Percentiles rank a stretch among this genome's conserved stretches.
These are phyloP conservation scores for Maniola hyperantus DNA, from an alignment of 2,888 invertebrate genomes.

Conservation along the genomic window DNA sequence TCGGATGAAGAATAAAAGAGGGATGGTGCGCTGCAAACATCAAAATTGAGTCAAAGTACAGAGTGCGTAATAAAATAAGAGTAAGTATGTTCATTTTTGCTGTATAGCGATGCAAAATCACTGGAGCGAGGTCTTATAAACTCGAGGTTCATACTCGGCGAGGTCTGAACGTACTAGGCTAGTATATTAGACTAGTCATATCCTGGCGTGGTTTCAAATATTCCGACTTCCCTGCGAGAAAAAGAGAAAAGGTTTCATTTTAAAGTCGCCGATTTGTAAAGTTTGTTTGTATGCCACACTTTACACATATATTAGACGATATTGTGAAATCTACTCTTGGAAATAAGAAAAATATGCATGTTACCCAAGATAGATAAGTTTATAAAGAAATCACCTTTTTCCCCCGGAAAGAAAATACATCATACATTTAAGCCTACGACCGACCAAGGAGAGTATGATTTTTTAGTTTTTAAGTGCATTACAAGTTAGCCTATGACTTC, in stretches of 20 bases:
- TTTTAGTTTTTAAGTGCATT: no score
- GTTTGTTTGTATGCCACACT: background rate
- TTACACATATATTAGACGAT: background rate
- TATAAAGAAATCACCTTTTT: no score
- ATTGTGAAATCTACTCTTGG: background rate
- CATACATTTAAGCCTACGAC: no score
- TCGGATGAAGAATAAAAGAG: no score
- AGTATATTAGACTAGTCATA: constrained; percentile 21
- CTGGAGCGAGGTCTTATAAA: background rate
- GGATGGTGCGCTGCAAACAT: no score
- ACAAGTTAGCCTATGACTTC: no score
- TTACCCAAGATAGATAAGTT: background rate
- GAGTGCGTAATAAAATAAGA: no score
- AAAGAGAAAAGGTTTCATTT: constrained; percentile 13
- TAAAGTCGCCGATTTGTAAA: constrained; percentile 10
- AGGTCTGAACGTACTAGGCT: constrained; percentile 6
- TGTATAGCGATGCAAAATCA: background rate
- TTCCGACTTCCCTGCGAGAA: constrained; percentile 2
- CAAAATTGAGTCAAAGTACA: no score
- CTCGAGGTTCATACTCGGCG: constrained; percentile 10
- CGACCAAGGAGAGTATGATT: no score
- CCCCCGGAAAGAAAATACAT: no score
- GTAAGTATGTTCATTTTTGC: no score
- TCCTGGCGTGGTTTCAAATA: constrained; percentile 17
- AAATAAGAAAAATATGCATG: background rate